Base-by-base conservation (phyloP, 30 jellyfish, hydroid and myxozoan genomes). In the Aurelia sp. region DNA sequence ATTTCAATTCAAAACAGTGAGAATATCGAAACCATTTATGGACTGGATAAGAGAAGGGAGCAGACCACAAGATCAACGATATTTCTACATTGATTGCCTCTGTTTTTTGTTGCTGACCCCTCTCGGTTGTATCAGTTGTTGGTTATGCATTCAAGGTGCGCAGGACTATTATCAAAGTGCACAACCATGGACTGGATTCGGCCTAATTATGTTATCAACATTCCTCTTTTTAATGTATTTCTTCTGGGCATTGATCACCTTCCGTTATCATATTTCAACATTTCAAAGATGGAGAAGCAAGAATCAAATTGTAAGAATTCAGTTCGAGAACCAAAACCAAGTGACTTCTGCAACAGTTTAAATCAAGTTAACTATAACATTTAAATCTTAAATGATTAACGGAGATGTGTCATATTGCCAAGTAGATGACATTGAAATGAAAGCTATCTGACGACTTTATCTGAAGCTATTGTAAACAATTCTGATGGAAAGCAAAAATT, bases 101-200 rank as follows among this genome's bases (percentile, higher is more conserved):
- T 92, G 98, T 69, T 92, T 92, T 55, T 11, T 84, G 15, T 30
- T 92, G 50, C 86, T 92, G 17, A 92, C 98, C 35, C 98, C 98
- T 2, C 70, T 92, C 59, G 98, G 98, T 0, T 57, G 82, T 52
- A 71, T 77, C 16, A 92, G 98, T 63, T 74, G 95, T 23, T 92
- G 97, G 97, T 92, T 92, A 0, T 92, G 98, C 71, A 76, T 92
- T 12, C 87, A 80, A 52, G 98, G 97, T 30, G 97, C 98, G 5
- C 74, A 48, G 67, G 92, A 86, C 3, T 92, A 92, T 67, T 87
- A 92, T 73, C 55, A 67, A 58, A 74, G 59, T 9, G 81, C 86
- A 17, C 93, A 92, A 23, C 81, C 67, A n/a, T 92, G 98, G 98
- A 92, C 98, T 44, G 98, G 97, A n/a, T 87, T 92, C 50, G 98